Base-by-base conservation (phyloP, 1,140 invertebrate species). In the Octopus bimaculoides region DNA sequence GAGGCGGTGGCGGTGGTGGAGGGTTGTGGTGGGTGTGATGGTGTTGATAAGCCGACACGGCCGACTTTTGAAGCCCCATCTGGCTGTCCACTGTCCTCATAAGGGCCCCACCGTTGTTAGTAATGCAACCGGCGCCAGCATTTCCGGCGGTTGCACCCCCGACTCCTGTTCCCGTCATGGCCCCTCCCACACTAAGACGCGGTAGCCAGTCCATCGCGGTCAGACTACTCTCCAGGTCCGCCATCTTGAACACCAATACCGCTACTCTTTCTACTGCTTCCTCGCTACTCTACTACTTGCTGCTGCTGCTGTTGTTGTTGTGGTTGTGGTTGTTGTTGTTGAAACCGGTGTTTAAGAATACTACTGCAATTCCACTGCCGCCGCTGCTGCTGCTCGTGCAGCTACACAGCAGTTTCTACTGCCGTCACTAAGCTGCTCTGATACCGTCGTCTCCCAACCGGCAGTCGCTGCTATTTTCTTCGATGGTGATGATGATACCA, bases 141-240 rank as follows among this genome's bases (percentile, higher is more conserved):
- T 14, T 52, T 26, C 73, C 73, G 10, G n/a, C 73, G 17, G n/a
- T 20, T 26, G n/a, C 73, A 9, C 73, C 73, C 9, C 12, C 73
- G 76, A 86, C 79, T 78, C 79, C 71, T 79, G 83, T 81, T n/a
- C 88, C 86, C 66, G 85, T 83, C 84, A 88, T 89, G 52, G 85
- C 86, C 80, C 88, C 88, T 80, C 88, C 87, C 75, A 91, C 91
- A 83, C 89, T 91, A 77, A 92, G 86, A 77, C 89, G 87, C 75
- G 91, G 91, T 78, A 92, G 87, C 92, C 92, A 92, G 83, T 92
- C 92, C 90, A 92, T 92, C 76, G 91, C 90, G 75, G 92, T 92
- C 76, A 92, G 86, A 86, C 91, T 92, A 81, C 88, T 89, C 81
- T 92, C 91, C 61, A 92, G 83, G 79, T 91, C 90, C 73, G 90